Evolutionary conservation across 2,888 invertebrate genomes (phyloP), one percentile per base, ranked within the genome.

Genomic region (Thereva unica): DNA sequence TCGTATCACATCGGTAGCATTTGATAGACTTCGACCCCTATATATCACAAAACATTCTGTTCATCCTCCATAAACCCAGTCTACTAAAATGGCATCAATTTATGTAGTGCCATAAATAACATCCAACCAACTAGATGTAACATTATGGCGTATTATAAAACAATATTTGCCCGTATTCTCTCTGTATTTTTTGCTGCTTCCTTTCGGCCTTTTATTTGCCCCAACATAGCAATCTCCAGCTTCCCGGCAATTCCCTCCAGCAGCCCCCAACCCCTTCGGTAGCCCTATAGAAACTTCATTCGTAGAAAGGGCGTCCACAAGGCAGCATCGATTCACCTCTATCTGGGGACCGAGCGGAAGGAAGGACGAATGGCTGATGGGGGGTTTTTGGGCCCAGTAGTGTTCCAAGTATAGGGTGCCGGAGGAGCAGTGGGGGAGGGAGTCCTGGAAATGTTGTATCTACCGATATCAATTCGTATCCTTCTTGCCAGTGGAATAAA

Each of bases 141-240:
- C 68, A 68, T 68, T 66, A 68, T 66, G 68, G 68, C 55, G 63
- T 68, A 66, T 68, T 68, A 68, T 68, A 68, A 68, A 68, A 68
- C 68, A 68, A 68, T 66, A 68, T 68, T 68, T 68, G 66, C 63
- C 66, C 55, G 56, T 55, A 61, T 63, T 64, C 52, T 63, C 63
- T 45, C 23, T 23, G 23, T 23, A 23, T 23, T 23, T 23, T 23
- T 23, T 23, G 1, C 23, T 23, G 23, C 23, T 23, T 23, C 23
- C 65, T 53, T 65, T 55, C 55, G 55, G 65, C 50, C 50, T 64
- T 64, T 23, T 65, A 52, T 68, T 65, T 53, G 38, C 61, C 40
- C 55, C 47, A 38, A 42, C 56, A 56, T 41, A 61, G 45, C n/a
- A 9, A 42, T 35, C 41, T 56, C 49, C 8, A 35, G 35, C 41